Evolutionary conservation across 2,888 invertebrate genomes (phyloP).

Genomic region (Perizoma affinitatum): DNA sequence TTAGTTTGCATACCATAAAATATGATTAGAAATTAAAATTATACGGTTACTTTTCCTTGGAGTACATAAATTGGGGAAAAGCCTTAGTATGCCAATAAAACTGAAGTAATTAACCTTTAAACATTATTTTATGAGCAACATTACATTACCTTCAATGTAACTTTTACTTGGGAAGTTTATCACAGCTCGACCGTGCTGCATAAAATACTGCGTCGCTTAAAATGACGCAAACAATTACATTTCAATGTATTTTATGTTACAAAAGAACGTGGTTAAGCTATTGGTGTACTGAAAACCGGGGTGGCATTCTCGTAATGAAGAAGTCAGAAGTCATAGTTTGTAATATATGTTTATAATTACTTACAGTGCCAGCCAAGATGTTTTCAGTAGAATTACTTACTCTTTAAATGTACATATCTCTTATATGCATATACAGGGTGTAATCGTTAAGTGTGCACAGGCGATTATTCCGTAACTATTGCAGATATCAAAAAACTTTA

Average conservation of each 20-base stretch:
- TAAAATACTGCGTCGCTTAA: slow-evolving; percentile 33
- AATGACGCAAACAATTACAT: slow-evolving; percentile 34
- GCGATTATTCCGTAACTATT: too few relatives aligned
- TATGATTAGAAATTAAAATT: not conserved
- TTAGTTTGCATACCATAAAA: not conserved
- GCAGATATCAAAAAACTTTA: too few relatives aligned
- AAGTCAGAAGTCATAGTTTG: slow-evolving; percentile 2
- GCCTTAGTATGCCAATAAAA: not conserved
- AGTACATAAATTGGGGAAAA: not conserved
- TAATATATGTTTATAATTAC: not conserved
- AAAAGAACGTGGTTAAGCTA: slow-evolving; percentile 11
- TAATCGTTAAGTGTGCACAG: too few relatives aligned
- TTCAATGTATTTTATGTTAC: slow-evolving; percentile 24
- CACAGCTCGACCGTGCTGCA: slow-evolving; percentile 28
- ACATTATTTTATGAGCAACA: slow-evolving; percentile 17
- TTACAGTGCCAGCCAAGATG: not conserved
- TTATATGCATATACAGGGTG: too few relatives aligned
- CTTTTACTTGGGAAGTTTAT: slow-evolving; percentile 35
- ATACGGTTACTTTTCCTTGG: not conserved
- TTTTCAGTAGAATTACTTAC: not conserved
- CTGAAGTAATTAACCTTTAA: slow-evolving; percentile 14
- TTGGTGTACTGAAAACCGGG: slow-evolving; percentile 2
- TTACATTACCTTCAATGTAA: slow-evolving; percentile 15
- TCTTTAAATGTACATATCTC: too few relatives aligned
- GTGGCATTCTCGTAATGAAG: slow-evolving; percentile 3